Conservation (phyloP, 2,888 invertebrate species). For the Uloborus plumipes region DNA sequence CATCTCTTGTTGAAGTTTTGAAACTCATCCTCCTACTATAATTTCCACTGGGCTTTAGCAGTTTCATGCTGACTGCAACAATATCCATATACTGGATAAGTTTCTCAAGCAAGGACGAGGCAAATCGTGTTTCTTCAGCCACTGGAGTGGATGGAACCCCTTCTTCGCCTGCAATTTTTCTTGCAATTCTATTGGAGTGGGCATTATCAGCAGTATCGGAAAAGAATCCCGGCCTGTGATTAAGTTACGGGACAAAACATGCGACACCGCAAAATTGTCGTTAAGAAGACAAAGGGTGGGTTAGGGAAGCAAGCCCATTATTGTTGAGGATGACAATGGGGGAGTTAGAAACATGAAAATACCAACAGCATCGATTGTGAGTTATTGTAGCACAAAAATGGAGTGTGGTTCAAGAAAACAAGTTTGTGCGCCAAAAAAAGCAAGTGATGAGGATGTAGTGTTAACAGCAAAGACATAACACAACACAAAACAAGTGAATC, state of each 20-base stretch:
- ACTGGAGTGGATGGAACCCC: conserved; percentile 17
- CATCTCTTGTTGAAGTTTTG: conserved; percentile 94
- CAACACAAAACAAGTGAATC: too few relatives aligned
- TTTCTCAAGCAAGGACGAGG: conserved; percentile 96
- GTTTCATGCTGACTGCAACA: conserved; percentile 96
- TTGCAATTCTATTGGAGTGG: conserved; percentile 55
- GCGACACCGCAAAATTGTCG: conserved; percentile 6
- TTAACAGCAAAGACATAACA: too few relatives aligned
- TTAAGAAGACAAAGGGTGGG: not conserved
- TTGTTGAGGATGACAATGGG: not conserved
- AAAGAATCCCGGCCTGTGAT: conserved; percentile 25
- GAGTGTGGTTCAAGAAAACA: too few relatives aligned
- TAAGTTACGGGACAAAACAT: conserved; percentile 11
- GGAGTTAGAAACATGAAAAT: not conserved
- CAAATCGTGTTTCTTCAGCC: conserved; percentile 91
- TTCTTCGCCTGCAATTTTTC: conserved; percentile 34
- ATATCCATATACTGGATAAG: conserved; percentile 96
- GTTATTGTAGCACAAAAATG: too few relatives aligned
- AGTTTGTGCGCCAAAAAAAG: too few relatives aligned
- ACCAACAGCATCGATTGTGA: too few relatives aligned
- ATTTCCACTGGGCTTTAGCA: conserved; percentile 93
- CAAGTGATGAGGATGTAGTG: too few relatives aligned
- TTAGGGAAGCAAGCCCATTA: conserved; percentile 26
- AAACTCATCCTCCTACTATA: conserved; percentile 93
- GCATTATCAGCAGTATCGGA: conserved; percentile 45